Evolutionary conservation across 2,888 invertebrate genomes (phyloP).

Genomic region (Eupithecia subfuscata): DNA sequence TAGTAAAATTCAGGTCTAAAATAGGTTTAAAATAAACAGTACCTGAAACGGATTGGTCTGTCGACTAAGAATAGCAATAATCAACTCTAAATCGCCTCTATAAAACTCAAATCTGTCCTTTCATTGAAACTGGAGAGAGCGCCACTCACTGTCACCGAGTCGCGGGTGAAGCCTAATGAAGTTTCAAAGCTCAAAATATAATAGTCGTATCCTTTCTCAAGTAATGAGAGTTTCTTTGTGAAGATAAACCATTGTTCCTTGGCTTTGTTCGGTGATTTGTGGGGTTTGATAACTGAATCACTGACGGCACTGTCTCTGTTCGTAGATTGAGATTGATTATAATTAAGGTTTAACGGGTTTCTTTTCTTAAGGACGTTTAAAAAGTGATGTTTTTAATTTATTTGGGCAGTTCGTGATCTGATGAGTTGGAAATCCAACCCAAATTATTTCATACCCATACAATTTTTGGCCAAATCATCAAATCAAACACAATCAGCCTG

Average conservation of each 20-base stretch:
- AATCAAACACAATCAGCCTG: no score
- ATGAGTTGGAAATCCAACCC: neutral
- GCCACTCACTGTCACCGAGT: slow-evolving; percentile 14
- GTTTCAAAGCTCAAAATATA: slow-evolving; percentile 51
- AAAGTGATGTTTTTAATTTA: neutral
- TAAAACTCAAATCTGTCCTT: neutral
- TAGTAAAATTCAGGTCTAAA: neutral
- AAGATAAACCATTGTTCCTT: slow-evolving; percentile 56
- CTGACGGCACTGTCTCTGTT: slow-evolving; percentile 51
- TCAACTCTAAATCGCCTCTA: neutral
- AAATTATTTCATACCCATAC: neutral
- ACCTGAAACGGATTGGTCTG: neutral
- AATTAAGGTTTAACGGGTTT: slow-evolving; percentile 46
- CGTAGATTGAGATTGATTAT: slow-evolving; percentile 52
- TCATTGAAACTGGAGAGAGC: slow-evolving; percentile 1
- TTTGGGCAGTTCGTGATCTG: neutral
- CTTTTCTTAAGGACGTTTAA: neutral
- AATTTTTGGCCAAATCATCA: no score
- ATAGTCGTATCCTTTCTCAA: slow-evolving; percentile 56
- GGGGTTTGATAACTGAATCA: slow-evolving; percentile 57
- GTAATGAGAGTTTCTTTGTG: slow-evolving; percentile 61
- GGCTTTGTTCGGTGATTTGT: slow-evolving; percentile 56
- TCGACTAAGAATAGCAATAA: slow-evolving; percentile 7
- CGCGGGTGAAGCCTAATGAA: slow-evolving; percentile 48
- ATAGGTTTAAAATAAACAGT: neutral